A percentile compares a stretch with the other conserved stretches of the same genome.
Evolutionary conservation across 2,888 invertebrate genomes (phyloP).

Genomic region (Papilio elwesi): DNA sequence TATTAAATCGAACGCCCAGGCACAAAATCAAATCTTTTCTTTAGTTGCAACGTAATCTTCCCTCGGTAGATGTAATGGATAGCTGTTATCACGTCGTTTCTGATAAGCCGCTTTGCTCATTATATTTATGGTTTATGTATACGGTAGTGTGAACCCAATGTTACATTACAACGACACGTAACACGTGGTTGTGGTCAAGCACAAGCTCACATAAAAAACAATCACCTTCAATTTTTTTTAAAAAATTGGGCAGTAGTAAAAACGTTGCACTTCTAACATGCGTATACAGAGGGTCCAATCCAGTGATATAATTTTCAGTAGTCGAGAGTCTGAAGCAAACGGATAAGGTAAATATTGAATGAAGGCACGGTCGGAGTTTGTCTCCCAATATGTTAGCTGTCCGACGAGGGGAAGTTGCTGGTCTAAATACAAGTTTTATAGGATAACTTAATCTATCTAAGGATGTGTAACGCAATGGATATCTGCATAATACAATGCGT

Average conservation of each 20-base stretch:
- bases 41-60: too few species aligned
- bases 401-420: slow-evolving; percentile 54
- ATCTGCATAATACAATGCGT: slow-evolving; percentile 65
- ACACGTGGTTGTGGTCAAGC: background rate
- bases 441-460: slow-evolving; percentile 45
- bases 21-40: too few species aligned
- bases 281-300: background rate
- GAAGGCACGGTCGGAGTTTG: slow-evolving; percentile 61
- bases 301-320: slow-evolving; percentile 31
- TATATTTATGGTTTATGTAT: too few species aligned
- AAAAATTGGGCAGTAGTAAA: background rate
- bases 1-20: too few species aligned
- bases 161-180: background rate
- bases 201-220: background rate
- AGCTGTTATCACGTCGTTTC: too few species aligned
- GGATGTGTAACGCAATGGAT: slow-evolving; percentile 59
- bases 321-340: slow-evolving; percentile 47
- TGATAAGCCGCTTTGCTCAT: too few species aligned
- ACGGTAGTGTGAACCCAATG: too few species aligned
- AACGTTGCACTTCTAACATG: background rate
- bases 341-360: slow-evolving; percentile 69
- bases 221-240: slow-evolving; percentile 22
- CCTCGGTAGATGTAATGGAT: too few species aligned
- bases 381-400: slow-evolving; percentile 73
- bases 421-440: slow-evolving; percentile 54